A percentile compares a stretch with the other conserved stretches of the same genome.
phyloP scores from a whole-genome alignment of 2,113 vertebrate species.

The Sapayoa aenigma region DNA sequence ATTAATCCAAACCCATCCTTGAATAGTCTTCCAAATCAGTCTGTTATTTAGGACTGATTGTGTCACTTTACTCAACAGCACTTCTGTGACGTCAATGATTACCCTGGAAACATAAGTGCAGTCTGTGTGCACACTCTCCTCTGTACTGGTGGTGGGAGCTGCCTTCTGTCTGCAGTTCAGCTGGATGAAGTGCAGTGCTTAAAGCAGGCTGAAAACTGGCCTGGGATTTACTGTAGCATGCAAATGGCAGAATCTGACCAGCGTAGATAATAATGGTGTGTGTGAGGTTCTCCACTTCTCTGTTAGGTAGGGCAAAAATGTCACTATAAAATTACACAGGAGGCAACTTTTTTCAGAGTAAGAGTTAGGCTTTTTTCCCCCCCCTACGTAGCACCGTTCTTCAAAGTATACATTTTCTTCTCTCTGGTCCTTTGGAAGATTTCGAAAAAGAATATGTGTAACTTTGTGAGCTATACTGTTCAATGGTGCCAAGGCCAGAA shows the following conservation, averaged over 20 bases:
- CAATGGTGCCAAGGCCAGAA: background rate
- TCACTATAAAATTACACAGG: background rate
- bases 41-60: background rate
- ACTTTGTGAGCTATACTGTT: background rate
- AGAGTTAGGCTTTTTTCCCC: background rate
- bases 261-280: background rate
- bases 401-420: background rate
- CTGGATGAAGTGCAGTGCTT: background rate
- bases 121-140: background rate
- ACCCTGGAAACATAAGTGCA: background rate
- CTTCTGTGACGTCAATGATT: background rate
- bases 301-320: background rate
- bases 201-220: background rate
- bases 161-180: background rate
- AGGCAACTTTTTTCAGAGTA: background rate
- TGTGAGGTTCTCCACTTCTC: background rate
- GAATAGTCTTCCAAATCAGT: background rate
- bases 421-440: background rate
- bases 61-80: background rate
- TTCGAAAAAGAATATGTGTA: background rate
- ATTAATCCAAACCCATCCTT: background rate
- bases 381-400: background rate
- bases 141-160: background rate
- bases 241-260: background rate
- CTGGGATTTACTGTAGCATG: background rate